Base-by-base conservation (phyloP, 2,113 vertebrate species). In the Cyprinus carpio region DNA sequence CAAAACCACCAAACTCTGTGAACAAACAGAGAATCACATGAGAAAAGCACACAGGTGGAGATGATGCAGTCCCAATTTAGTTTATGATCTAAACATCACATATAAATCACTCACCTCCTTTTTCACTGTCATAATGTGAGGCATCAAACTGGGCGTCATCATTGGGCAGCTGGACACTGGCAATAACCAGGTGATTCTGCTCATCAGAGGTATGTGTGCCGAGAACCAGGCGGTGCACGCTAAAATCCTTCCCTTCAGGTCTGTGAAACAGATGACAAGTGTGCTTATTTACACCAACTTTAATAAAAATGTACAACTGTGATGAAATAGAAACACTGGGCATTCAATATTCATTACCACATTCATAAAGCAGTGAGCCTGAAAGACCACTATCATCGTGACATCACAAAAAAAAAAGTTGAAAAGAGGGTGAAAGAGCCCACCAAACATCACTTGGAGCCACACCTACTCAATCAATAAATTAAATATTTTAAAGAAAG, bases 91-190 rank as follows among this genome's bases (percentile, higher is more conserved):
- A 6, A 23, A 13, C 27, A 56, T 64, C 23, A 80, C 10, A 29
- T 43, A 67, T 1, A 49, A 49, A 18, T 7, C 10, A 65, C 92
- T 91, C 87, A 98, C 98, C 98, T 95, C 98, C 98, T 94, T 99
- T 99, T 89, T 99, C 98, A 80, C 97, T 99, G 89, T 99, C 97
- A 5, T 99, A 99, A 92, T 98, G 97, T 0, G 98, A 99, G 3
- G 97, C 97, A 91, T 99, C 98, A 90, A 99, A 99, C 91, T 99
- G 98, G 0, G 97, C 97, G 20, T 99, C 98, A 0, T 99, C 98
- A 0, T 99, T 99, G 10, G 98, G 98, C 74, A 99, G 92, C 88
- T 99, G 98, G 87, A 99, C 98, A 0, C 98, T 99, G 0, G 98
- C 98, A 27, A 99, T 99, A 62, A 99, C 97, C 11, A 99, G 94